Conservation (phyloP, 2,113 vertebrate species). For the Ictalurus punctatus region DNA sequence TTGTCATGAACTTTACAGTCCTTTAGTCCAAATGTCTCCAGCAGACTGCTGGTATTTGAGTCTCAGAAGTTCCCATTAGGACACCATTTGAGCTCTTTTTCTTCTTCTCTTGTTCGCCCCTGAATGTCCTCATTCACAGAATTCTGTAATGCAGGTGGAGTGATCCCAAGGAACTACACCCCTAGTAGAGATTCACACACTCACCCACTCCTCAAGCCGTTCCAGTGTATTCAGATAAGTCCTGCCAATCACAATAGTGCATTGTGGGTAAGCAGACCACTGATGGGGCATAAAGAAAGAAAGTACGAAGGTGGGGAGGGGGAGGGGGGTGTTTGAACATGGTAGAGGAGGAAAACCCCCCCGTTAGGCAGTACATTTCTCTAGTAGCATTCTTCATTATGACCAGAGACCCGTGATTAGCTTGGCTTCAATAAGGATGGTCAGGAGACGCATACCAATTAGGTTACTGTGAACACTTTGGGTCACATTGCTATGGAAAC, state of each 20-base stretch:
- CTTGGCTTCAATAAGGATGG: conserved; percentile 87
- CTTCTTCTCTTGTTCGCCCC: conserved; percentile 18
- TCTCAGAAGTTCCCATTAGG: conserved; percentile 7
- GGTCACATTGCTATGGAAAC: conserved; percentile 89
- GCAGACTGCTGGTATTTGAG: conserved; percentile 16
- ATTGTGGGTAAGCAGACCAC: conserved; percentile 47
- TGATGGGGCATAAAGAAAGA: conserved; percentile 43
- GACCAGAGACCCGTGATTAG: conserved; percentile 91
- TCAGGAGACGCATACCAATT: conserved; percentile 90
- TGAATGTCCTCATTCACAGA: conserved; percentile 43
- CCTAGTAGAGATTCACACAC: conserved; percentile 16
- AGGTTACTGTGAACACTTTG: conserved; percentile 80
- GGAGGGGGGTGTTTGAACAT: conserved; percentile 36
- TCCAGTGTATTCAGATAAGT: conserved; percentile 42
- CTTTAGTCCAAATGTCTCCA: background rate
- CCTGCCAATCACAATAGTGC: conserved; percentile 48
- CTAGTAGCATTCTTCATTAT: conserved; percentile 88
- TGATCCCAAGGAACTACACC: conserved; percentile 35
- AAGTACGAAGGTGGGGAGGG: background rate
- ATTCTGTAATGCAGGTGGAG: conserved; percentile 49
- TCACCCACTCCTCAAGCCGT: conserved; percentile 40
- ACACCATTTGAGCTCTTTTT: conserved; percentile 20
- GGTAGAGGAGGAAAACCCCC: conserved; percentile 72
- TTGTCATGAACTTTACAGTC: background rate
- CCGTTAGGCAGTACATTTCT: conserved; percentile 88